Conservation (phyloP, 2,113 vertebrate genomes). For the Pyrgilauda ruficollis region DNA sequence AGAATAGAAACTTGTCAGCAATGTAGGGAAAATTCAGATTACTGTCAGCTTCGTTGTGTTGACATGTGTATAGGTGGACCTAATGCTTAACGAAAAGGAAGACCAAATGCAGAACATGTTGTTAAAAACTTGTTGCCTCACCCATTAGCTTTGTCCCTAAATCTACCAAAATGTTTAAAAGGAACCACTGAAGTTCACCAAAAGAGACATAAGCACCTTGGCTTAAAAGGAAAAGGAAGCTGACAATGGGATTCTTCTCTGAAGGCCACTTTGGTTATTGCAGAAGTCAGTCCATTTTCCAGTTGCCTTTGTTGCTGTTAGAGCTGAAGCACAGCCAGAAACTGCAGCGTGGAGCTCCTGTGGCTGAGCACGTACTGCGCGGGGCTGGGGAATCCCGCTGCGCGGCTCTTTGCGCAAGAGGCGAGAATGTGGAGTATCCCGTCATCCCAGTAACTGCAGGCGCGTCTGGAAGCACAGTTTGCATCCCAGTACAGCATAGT, state of each 20-base stretch:
- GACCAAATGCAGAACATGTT: not conserved
- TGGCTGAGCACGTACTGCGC: rapidly evolving
- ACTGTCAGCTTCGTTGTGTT: not conserved
- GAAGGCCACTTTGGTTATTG: not conserved
- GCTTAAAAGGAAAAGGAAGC: not conserved
- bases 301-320: not conserved
- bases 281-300: not conserved
- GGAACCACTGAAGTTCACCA: not conserved
- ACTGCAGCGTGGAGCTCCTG: not conserved
- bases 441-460: not conserved
- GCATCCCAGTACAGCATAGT: rapidly evolving
- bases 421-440: constrained; percentile 14
- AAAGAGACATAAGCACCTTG: not conserved
- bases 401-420: not conserved
- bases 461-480: not conserved
- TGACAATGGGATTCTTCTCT: rapidly evolving
- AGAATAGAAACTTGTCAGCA: not conserved
- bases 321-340: no score
- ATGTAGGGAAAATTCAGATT: not conserved
- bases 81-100: not conserved
- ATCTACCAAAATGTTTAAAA: not conserved
- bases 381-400: not conserved
- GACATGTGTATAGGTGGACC: not conserved
- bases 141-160: not conserved
- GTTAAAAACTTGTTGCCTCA: not conserved